phyloP scores from a whole-genome alignment of 2,797 vertebrate genomes.

The Spea hammondii region DNA sequence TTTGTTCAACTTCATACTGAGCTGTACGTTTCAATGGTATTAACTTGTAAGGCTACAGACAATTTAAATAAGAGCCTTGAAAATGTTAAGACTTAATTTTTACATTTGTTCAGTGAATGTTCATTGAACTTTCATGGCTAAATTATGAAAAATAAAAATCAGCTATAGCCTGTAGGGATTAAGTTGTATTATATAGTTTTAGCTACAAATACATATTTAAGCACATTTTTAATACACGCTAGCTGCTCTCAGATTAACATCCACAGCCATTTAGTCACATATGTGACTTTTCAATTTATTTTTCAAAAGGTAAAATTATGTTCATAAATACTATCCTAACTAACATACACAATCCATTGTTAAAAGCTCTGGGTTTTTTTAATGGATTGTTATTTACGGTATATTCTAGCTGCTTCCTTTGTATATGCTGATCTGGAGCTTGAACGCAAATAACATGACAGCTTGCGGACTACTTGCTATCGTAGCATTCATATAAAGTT shows the following conservation, averaged over 20 bases:
- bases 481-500: slow-evolving; percentile 61
- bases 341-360: too few relatives aligned
- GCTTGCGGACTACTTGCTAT: slow-evolving; percentile 63
- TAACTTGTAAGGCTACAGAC: slow-evolving; percentile 48
- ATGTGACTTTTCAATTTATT: too few relatives aligned
- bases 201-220: slow-evolving; percentile 6
- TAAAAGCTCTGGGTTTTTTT: slow-evolving; percentile 50
- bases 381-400: slow-evolving; percentile 53
- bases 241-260: too few relatives aligned
- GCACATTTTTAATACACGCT: neutral
- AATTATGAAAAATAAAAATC: slow-evolving; percentile 27
- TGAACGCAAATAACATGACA: slow-evolving; percentile 65
- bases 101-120: slow-evolving; percentile 46
- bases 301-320: too few relatives aligned
- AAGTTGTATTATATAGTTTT: neutral
- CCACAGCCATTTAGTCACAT: too few relatives aligned
- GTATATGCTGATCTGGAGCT: slow-evolving; percentile 58
- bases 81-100: slow-evolving; percentile 50
- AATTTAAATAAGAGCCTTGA: slow-evolving; percentile 47
- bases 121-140: slow-evolving; percentile 42
- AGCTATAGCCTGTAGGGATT: slow-evolving; percentile 24
- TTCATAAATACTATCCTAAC: too few relatives aligned
- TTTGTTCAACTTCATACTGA: slow-evolving; percentile 43
- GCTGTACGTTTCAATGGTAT: slow-evolving; percentile 46
- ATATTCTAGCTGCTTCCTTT: slow-evolving; percentile 62